These are phyloP conservation scores for Sturnus vulgaris DNA, from an alignment of 2,113 vertebrate genomes.

Conservation along the genomic window DNA sequence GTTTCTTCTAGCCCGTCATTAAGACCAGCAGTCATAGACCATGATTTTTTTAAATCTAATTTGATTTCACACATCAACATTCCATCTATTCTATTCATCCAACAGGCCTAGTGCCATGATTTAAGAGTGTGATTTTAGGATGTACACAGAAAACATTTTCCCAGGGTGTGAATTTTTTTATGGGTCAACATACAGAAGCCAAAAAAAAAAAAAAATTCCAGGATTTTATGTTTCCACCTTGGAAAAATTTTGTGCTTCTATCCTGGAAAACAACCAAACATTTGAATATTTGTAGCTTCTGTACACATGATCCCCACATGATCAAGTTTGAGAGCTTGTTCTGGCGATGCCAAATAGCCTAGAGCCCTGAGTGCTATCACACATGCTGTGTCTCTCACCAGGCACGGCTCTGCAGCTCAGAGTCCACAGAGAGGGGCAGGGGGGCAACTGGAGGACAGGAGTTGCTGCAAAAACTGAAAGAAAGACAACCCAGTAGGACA, in stretches of 20 bases:
- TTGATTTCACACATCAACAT: background rate
- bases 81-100: background rate
- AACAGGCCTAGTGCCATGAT: background rate
- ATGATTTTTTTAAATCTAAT: background rate
- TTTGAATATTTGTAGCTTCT: background rate
- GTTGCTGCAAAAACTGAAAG: background rate
- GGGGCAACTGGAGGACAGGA: background rate
- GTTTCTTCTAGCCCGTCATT: background rate
- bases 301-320: background rate
- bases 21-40: background rate
- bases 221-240: background rate
- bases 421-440: background rate
- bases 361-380: background rate
- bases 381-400: accelerated
- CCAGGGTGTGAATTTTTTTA: background rate
- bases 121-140: background rate
- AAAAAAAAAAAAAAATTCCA: background rate
- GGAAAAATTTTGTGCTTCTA: background rate
- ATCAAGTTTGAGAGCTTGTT: background rate
- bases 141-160: background rate
- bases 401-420: background rate
- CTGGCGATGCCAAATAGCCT: background rate
- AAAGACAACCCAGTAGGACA: background rate
- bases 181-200: background rate
- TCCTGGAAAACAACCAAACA: background rate